Percentiles rank a stretch among this genome's conserved stretches.
Evolutionary conservation across 2,797 vertebrate species (phyloP).

Genomic region (Ctenopoma kingsleyae): DNA sequence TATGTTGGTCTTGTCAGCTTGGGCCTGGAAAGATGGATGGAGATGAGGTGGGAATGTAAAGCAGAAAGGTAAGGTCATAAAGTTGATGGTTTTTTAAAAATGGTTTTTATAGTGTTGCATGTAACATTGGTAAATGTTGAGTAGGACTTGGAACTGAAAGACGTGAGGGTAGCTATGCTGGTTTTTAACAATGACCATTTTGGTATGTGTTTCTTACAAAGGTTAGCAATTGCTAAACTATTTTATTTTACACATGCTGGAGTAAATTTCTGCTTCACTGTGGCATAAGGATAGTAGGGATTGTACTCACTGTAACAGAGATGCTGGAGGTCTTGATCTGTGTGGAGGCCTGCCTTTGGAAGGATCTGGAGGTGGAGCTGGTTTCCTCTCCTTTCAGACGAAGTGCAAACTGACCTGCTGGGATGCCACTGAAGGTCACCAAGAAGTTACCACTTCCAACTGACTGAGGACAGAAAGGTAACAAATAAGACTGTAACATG

Average conservation of each 20-base stretch:
- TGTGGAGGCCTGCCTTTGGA: conserved; percentile 79
- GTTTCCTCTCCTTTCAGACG: conserved; percentile 62
- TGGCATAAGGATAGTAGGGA: not conserved
- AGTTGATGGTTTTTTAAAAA: too few relatives aligned
- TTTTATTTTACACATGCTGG: not conserved
- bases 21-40: conserved; percentile 39
- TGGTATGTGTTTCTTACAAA: not conserved
- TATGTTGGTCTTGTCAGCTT: conserved; percentile 47
- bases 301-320: conserved; percentile 70
- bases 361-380: conserved; percentile 49
- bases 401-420: conserved; percentile 66
- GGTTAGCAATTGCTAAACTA: not conserved
- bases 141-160: not conserved
- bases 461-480: conserved; percentile 38
- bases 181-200: not conserved
- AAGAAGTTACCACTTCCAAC: conserved; percentile 53
- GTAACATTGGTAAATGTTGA: not conserved
- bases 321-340: conserved; percentile 67
- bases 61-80: not conserved
- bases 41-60: not conserved
- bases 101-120: not conserved
- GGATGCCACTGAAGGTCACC: conserved; percentile 66
- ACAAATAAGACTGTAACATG: not conserved
- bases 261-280: fast-evolving
- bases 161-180: not conserved